Evolutionary conservation across 1,140 invertebrate species (phyloP), one percentile per base, ranked within the genome.

Genomic region (Diuraphis noxia): DNA sequence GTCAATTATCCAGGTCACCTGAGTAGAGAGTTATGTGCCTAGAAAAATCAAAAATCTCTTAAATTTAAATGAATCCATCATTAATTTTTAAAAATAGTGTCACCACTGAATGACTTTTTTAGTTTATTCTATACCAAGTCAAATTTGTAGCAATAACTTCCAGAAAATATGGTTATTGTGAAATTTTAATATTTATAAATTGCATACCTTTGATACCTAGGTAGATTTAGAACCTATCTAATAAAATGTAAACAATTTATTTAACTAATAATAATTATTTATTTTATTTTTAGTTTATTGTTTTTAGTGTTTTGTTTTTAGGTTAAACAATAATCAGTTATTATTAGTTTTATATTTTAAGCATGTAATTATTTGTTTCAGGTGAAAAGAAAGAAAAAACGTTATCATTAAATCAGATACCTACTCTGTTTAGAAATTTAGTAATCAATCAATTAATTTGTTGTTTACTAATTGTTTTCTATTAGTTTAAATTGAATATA

Each of bases 351-450:
- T 38, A 23, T 36, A 4, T 87, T 56, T 88, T 30, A 88, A 88
- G 86, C 86, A 88, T 88, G 86, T 40, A 0, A 63, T 88, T 88
- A 40, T 63, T 36, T 92, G 84, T 92, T 92, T 89, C 89, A 91
- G 89, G 77, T 91, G 36, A 91, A 38, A 46, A 91, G 43, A 90
- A 90, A 90, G 52, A 82, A 77, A 91, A 91, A 91, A 91, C 34
- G 41, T 7, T 52, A 81, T 91, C 77, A 49, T 34, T 91, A 91
- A 91, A 91, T 91, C 23, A 46, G 43, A 91, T 49, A 23, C n/a
- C n/a, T n/a, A n/a, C 38, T 88, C 38, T 63, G 38, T 88, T 72
- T 77, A 43, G 9, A 25, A 43, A 19, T 79, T 13, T 89, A 79
- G n/a, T 89, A 77, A 23, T 56, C 23, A 63, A 56, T 63, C 25